Evolutionary conservation across 2,113 vertebrate genomes (phyloP).

Genomic region (Macheiramphus alcinus): DNA sequence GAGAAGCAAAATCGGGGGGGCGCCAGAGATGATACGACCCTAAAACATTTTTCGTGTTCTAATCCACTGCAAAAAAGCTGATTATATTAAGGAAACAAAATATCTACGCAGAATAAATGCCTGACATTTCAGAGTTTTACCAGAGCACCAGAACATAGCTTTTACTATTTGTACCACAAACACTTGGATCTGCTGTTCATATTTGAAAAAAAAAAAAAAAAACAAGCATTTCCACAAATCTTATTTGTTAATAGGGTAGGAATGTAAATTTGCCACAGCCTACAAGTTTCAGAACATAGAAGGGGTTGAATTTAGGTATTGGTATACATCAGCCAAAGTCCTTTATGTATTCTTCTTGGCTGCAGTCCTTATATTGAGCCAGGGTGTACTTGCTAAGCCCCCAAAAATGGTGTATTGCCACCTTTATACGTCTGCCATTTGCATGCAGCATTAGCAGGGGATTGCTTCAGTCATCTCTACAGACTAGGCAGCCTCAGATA

Average conservation of each 20-base stretch:
- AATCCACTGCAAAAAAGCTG: not conserved
- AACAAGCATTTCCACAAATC: not conserved
- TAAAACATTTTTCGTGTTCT: not conserved
- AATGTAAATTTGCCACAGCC: not conserved
- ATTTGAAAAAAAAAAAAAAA: not conserved
- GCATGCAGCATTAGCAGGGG: not conserved
- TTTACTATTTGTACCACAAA: not conserved
- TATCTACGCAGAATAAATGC: not conserved
- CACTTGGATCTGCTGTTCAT: not conserved
- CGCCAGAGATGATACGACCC: too few species aligned
- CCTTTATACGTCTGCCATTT: not conserved
- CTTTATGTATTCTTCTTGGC: not conserved
- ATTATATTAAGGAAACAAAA: not conserved
- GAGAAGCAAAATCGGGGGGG: not conserved
- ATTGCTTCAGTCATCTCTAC: not conserved
- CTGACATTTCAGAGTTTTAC: not conserved
- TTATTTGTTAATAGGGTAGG: not conserved
- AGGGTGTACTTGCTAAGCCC: not conserved
- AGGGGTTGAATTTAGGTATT: not conserved
- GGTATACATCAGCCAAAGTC: not conserved
- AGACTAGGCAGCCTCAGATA: not conserved
- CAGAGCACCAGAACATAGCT: not conserved
- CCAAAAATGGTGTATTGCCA: not conserved
- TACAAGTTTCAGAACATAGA: not conserved
- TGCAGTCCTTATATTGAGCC: accelerated